Evolutionary conservation across 2,113 vertebrate genomes (phyloP).

Genomic region (Acrocephalus kingi): DNA sequence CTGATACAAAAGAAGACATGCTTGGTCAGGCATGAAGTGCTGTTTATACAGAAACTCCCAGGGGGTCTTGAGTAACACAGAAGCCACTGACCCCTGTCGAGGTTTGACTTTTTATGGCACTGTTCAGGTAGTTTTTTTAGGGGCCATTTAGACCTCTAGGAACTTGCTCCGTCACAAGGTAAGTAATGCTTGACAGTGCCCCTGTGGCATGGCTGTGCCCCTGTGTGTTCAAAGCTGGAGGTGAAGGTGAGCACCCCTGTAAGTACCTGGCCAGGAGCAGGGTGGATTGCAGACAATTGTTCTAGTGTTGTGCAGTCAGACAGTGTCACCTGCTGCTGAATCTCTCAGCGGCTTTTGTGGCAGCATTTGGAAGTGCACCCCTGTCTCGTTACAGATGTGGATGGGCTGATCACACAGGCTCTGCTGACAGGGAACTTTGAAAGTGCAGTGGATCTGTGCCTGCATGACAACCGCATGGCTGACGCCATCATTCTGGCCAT

Average conservation of each 20-base stretch:
- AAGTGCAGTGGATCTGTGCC: slow-evolving; percentile 91
- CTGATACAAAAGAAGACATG: not conserved
- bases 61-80: not conserved
- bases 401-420: slow-evolving; percentile 94
- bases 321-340: not conserved
- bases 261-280: not conserved
- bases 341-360: not conserved
- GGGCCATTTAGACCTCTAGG: not conserved
- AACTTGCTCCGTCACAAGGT: not conserved
- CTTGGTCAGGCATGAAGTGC: not conserved
- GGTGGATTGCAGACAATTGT: not conserved
- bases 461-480: slow-evolving; percentile 94
- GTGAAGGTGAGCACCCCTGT: not conserved
- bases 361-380: not conserved
- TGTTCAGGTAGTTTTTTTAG: not conserved
- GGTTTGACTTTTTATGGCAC: not conserved
- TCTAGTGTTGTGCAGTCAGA: fast-evolving
- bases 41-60: not conserved
- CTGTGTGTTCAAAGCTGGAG: not conserved
- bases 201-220: not conserved
- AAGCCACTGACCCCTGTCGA: not conserved
- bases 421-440: slow-evolving; percentile 91
- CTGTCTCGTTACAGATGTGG: slow-evolving; percentile 80
- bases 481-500: slow-evolving; percentile 95
- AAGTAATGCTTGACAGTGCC: not conserved